Conservation (phyloP, 2,888 invertebrate species). For the Mystacides longicornis region DNA sequence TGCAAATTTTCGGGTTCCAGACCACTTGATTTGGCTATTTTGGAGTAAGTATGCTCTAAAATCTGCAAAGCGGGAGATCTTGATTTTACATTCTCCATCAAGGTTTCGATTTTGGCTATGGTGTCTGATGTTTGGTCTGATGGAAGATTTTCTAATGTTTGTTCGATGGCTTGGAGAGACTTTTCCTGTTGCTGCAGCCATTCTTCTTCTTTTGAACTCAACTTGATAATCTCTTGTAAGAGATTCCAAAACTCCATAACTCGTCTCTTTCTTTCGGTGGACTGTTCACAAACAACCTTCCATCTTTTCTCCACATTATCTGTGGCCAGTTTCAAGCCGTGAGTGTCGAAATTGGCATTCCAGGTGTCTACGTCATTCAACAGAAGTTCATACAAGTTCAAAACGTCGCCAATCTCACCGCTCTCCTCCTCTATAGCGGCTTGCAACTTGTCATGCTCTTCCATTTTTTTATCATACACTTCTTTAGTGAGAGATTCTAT, state of each 20-base stretch:
- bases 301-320: slow-evolving; percentile 71
- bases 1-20: slow-evolving; percentile 63
- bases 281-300: slow-evolving; percentile 68
- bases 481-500: slow-evolving; percentile 59
- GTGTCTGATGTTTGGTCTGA: slow-evolving; percentile 54
- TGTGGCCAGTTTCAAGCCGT: slow-evolving; percentile 57
- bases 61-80: slow-evolving; percentile 50
- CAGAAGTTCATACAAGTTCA: slow-evolving; percentile 72
- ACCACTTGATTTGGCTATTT: slow-evolving; percentile 58
- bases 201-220: slow-evolving; percentile 50
- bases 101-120: slow-evolving; percentile 48
- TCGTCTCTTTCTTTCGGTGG: slow-evolving; percentile 62
- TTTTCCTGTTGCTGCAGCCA: slow-evolving; percentile 59
- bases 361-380: slow-evolving; percentile 66
- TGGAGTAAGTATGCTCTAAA: slow-evolving; percentile 62
- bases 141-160: slow-evolving; percentile 46
- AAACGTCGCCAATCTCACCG: slow-evolving; percentile 66
- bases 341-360: slow-evolving; percentile 64
- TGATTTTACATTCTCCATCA: slow-evolving; percentile 50
- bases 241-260: slow-evolving; percentile 56
- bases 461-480: slow-evolving; percentile 59
- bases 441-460: slow-evolving; percentile 66
- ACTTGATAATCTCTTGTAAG: slow-evolving; percentile 50
- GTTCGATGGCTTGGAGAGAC: slow-evolving; percentile 52
- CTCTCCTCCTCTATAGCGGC: slow-evolving; percentile 71